These are phyloP conservation scores for Philopedon plagiatum DNA, from an alignment of 2,888 invertebrate genomes.

Conservation along the genomic window DNA sequence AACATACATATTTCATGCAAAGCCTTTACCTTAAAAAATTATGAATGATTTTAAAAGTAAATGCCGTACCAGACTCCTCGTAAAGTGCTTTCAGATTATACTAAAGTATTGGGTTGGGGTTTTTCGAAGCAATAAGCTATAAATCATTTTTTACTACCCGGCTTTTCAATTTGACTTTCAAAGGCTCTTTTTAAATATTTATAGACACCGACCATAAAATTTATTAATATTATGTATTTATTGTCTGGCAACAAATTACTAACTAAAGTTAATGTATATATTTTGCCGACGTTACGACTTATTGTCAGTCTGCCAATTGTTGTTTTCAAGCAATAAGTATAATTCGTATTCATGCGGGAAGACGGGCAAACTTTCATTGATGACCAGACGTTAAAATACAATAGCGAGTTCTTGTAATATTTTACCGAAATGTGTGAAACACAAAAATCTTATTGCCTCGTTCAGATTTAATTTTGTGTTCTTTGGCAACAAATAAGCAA, in stretches of 20 bases:
- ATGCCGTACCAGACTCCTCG: slow-evolving; percentile 2
- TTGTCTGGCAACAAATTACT: slow-evolving; percentile 27
- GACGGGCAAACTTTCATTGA: not conserved
- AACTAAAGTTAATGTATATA: slow-evolving; percentile 12
- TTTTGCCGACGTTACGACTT: slow-evolving; percentile 22
- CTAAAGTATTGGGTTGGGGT: slow-evolving; percentile 11
- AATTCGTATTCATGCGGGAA: slow-evolving; percentile 1
- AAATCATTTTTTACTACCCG: slow-evolving; percentile 37
- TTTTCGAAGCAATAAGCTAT: slow-evolving; percentile 16
- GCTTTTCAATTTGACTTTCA: slow-evolving; percentile 37
- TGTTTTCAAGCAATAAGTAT: slow-evolving; percentile 5
- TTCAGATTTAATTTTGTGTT: too few species aligned
- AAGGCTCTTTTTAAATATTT: slow-evolving; percentile 34
- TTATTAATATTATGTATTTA: slow-evolving; percentile 26
- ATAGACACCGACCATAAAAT: slow-evolving; percentile 24
- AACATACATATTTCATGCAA: too few species aligned
- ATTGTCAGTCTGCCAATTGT: slow-evolving; percentile 11
- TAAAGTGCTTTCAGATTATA: slow-evolving; percentile 13
- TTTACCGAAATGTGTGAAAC: too few species aligned
- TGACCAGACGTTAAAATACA: not conserved
- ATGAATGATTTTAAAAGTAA: not conserved
- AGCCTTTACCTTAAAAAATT: not conserved
- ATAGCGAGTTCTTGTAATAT: too few species aligned
- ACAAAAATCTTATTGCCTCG: too few species aligned
- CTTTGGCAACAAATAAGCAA: too few species aligned